phyloP scores from a whole-genome alignment of 2,888 invertebrate species.

The Scaptomyza parva region DNA sequence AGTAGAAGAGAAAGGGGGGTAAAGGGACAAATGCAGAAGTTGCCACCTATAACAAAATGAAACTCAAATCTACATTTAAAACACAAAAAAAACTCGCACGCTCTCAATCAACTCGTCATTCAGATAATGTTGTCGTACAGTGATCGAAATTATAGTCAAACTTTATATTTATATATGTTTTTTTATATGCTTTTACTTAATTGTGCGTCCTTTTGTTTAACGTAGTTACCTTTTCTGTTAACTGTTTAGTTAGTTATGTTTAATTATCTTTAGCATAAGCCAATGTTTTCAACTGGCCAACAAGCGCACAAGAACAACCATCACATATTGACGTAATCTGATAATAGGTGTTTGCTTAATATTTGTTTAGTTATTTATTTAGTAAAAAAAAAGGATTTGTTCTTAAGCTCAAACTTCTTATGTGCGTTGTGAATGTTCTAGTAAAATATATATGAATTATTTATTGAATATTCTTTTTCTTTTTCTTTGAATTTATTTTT shows the following conservation, averaged over 20 bases:
- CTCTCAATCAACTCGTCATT: conserved; percentile 38
- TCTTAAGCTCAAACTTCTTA: conserved; percentile 35
- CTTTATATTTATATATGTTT: conserved; percentile 6
- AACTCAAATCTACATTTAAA: conserved; percentile 63
- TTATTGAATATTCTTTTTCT: conserved; percentile 57
- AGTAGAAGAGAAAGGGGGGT: background rate
- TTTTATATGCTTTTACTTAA: conserved; percentile 18
- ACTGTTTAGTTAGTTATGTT: conserved; percentile 59
- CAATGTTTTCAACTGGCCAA: conserved; percentile 19
- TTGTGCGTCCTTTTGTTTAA: conserved; percentile 20
- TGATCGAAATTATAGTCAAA: conserved; percentile 65
- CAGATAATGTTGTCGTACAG: conserved; percentile 43
- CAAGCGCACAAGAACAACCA: conserved; percentile 28
- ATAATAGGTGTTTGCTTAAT: conserved; percentile 25
- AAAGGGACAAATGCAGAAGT: background rate
- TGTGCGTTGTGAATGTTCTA: conserved; percentile 59
- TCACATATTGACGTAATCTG: conserved; percentile 31
- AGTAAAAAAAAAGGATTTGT: conserved; percentile 36
- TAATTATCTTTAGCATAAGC: conserved; percentile 38
- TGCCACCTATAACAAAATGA: conserved; percentile 48
- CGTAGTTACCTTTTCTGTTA: conserved; percentile 33
- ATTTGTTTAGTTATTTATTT: conserved; percentile 68
- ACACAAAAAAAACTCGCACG: conserved; percentile 37
- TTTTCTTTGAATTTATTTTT: conserved; percentile 6
- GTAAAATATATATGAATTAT: conserved; percentile 68